Base-by-base conservation (phyloP, 2,888 invertebrate genomes). In the Eupithecia dodoneata region DNA sequence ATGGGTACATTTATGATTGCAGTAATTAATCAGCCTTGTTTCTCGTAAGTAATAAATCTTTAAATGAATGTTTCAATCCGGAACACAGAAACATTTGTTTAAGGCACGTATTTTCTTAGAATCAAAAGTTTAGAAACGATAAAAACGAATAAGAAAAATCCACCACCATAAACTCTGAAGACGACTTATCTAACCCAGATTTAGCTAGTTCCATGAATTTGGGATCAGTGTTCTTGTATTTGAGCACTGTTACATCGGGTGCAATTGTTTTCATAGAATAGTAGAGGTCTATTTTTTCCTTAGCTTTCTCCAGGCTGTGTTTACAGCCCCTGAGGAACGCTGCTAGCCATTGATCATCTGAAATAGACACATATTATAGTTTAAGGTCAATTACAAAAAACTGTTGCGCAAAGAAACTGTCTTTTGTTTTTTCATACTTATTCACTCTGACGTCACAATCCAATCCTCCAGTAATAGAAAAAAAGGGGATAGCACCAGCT, bases 311-410 rank as follows among this genome's bases (percentile, higher is more conserved):
- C 81, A 96, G 82, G 79, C 96, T 96, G 85, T 94, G 96, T 87
- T 96, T 96, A 83, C 96, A 96, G 45, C 96, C 96, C 69, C 97
- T 92, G 66, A 97, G 85, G 86, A 96, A 96, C 4, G 95, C 90
- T 4, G 96, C 89, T 70, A 97, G 84, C 90, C 96, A 96, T 86
- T 96, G 96, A 80, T 96, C 96, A 87, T 96, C 96, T 95, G 45
- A 10, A 52, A 71, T 12, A 72, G 9, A 59, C 18, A 59, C 55
- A 3, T 63, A 63, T 4, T 12, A 63, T 9, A 63, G 63, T 30
- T 30, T 30, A 30, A 30, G 30, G 30, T 30, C 30, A 30, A 30
- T 30, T 30, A 30, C 30, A 30, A 30, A 30, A 30, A 30, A 30
- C 30, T 30, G 30, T 30, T 30, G 30, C 30, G 30, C 30, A 30